A percentile compares a stretch with the other conserved stretches of the same genome.
phyloP scores from a whole-genome alignment of 2,888 invertebrate species.

The Stramonita haemastoma region DNA sequence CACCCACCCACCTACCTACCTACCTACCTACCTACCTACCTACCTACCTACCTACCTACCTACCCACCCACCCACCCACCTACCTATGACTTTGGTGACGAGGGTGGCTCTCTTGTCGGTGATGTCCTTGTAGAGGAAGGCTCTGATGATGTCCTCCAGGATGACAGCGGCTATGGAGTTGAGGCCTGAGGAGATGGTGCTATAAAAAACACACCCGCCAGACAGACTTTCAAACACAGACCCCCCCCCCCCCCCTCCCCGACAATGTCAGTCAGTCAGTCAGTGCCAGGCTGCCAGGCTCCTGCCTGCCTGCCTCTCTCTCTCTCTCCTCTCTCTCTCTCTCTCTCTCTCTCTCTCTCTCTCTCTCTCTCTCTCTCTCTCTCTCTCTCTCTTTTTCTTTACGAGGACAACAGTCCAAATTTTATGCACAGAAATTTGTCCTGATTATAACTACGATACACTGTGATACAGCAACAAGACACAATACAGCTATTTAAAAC shows the following conservation, averaged over 20 bases:
- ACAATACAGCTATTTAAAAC: too few species aligned
- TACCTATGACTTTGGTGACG: slow-evolving; percentile 84
- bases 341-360: too few species aligned
- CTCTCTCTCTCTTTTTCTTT: too few species aligned
- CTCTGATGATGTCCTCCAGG: slow-evolving; percentile 90
- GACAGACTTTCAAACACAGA: background rate
- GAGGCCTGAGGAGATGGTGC: slow-evolving; percentile 96
- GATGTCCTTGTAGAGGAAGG: slow-evolving; percentile 84
- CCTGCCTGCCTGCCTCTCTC: too few species aligned
- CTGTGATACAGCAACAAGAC: too few species aligned
- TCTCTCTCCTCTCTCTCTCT: too few species aligned
- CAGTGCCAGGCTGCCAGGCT: background rate
- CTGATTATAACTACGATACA: too few species aligned
- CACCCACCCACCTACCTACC: slow-evolving; percentile 75
- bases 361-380: too few species aligned
- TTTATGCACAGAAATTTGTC: too few species aligned
- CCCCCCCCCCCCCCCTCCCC: background rate
- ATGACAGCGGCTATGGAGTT: slow-evolving; percentile 95
- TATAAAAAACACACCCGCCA: slow-evolving; percentile 77
- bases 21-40: background rate
- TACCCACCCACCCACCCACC: slow-evolving; percentile 11
- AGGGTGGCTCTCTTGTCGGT: slow-evolving; percentile 87
- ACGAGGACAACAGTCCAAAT: too few species aligned
- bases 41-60: background rate
- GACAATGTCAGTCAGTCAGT: background rate